Evolutionary conservation across 2,888 invertebrate genomes (phyloP).

Genomic region (Adela reaumurella): DNA sequence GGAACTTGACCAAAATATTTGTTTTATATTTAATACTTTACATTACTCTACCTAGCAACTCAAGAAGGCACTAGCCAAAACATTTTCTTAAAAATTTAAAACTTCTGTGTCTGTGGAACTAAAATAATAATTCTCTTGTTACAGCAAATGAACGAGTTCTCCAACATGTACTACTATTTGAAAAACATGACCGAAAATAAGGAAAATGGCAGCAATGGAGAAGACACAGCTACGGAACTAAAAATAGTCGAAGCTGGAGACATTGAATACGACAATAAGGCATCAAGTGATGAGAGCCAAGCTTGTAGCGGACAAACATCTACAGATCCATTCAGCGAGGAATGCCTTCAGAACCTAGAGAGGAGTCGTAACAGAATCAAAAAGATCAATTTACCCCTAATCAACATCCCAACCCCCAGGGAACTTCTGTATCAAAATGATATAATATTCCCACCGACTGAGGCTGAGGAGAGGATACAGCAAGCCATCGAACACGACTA

Average conservation of each 20-base stretch:
- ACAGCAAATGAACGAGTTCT: conserved; percentile 84
- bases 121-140: conserved; percentile 19
- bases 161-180: conserved; percentile 81
- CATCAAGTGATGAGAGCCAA: conserved; percentile 7
- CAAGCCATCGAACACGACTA: conserved; percentile 57
- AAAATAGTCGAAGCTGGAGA: conserved; percentile 42
- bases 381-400: conserved; percentile 5
- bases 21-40: no score
- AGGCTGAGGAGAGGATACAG: conserved; percentile 36
- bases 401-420: conserved; percentile 16
- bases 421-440: conserved; percentile 52
- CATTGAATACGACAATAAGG: conserved; percentile 14
- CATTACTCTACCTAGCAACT: no score
- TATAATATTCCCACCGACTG: conserved; percentile 23
- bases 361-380: conserved; percentile 10
- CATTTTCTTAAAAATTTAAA: no score
- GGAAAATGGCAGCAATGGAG: conserved; percentile 45
- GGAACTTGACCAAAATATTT: no score
- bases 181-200: conserved; percentile 69
- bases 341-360: conserved; percentile 43
- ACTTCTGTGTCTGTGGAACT: no score
- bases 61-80: no score
- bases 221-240: conserved; percentile 40
- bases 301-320: conserved; percentile 20
- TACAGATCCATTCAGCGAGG: conserved; percentile 47